These are phyloP conservation scores for Dione juno DNA, from an alignment of 2,888 invertebrate species.

Conservation along the genomic window DNA sequence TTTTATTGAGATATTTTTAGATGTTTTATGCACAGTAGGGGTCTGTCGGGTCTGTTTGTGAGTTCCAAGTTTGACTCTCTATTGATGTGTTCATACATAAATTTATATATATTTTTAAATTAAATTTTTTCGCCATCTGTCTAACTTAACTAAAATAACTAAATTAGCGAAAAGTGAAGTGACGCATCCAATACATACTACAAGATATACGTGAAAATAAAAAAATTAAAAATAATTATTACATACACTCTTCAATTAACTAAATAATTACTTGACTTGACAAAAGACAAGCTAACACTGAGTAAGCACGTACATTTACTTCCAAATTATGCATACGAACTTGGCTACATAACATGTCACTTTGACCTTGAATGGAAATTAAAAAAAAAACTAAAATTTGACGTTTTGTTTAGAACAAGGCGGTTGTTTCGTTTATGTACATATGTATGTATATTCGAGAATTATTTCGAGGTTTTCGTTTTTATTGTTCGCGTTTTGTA, in stretches of 20 bases:
- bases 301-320: slow-evolving; percentile 46
- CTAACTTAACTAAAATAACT: too few relatives aligned
- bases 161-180: too few relatives aligned
- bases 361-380: slow-evolving; percentile 26
- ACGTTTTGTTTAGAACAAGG: slow-evolving; percentile 26
- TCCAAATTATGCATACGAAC: slow-evolving; percentile 66
- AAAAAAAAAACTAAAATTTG: slow-evolving; percentile 4
- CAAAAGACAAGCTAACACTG: slow-evolving; percentile 46
- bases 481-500: slow-evolving; percentile 54
- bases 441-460: slow-evolving; percentile 41
- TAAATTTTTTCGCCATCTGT: too few relatives aligned
- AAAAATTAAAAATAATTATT: background rate
- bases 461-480: slow-evolving; percentile 62
- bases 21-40: too few relatives aligned
- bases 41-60: too few relatives aligned
- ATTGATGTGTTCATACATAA: too few relatives aligned
- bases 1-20: too few relatives aligned
- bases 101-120: too few relatives aligned
- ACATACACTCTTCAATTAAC: background rate
- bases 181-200: too few relatives aligned
- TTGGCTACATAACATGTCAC: slow-evolving; percentile 29
- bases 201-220: background rate
- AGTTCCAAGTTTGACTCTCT: too few relatives aligned
- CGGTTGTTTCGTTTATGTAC: slow-evolving; percentile 34
- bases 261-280: slow-evolving; percentile 30